These are phyloP conservation scores for Lanistes nyassanus DNA, from an alignment of 1,140 invertebrate species.

Conservation along the genomic window DNA sequence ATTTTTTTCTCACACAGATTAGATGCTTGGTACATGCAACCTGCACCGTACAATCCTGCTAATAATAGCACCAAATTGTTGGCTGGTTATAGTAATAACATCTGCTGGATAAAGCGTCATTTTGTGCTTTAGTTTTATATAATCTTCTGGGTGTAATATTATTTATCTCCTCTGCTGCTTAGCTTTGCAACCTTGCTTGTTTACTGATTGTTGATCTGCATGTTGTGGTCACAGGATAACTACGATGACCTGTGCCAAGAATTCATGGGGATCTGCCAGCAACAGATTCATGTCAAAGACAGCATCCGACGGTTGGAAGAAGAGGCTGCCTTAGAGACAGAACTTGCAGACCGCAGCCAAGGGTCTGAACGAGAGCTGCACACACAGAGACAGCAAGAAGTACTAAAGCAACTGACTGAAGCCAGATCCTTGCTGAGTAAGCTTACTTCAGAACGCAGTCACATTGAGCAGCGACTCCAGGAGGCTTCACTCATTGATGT, in stretches of 20 bases:
- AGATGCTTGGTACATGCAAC: background rate
- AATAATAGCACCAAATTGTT: too few species aligned
- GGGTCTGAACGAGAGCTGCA: conserved; percentile 12
- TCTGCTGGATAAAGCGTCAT: background rate
- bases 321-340: conserved; percentile 38
- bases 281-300: conserved; percentile 37
- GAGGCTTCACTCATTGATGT: background rate
- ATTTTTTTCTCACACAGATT: background rate
- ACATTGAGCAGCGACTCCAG: conserved; percentile 14
- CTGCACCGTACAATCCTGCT: too few species aligned
- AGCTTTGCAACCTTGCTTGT: background rate
- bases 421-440: conserved; percentile 13
- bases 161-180: too few species aligned
- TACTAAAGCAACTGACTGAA: conserved; percentile 5
- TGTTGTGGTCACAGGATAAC: conserved; percentile 37
- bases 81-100: background rate
- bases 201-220: conserved; percentile 27
- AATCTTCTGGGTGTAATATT: too few species aligned
- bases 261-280: conserved; percentile 45
- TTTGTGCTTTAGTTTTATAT: too few species aligned
- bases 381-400: conserved; percentile 10
- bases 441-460: conserved; percentile 13
- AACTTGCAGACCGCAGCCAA: conserved; percentile 25
- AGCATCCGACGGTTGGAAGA: conserved; percentile 40
- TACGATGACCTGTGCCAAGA: conserved; percentile 52